These are phyloP conservation scores for Atta cephalotes DNA, from an alignment of 1,140 invertebrate species.

Conservation along the genomic window DNA sequence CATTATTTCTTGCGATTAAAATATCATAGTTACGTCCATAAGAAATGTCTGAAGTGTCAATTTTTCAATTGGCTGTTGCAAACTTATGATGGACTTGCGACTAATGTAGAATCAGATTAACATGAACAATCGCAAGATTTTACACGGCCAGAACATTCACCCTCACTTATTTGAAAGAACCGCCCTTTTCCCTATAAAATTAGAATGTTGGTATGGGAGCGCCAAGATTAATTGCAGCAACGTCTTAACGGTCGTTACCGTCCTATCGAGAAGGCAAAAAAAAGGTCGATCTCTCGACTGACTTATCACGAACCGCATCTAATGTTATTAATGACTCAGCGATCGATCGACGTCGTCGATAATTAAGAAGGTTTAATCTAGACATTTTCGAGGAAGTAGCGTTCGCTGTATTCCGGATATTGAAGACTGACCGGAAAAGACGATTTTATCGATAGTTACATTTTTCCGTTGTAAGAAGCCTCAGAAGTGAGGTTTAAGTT, in stretches of 20 bases:
- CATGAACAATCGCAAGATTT: slow-evolving; percentile 19
- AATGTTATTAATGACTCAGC: slow-evolving; percentile 58
- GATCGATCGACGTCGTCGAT: slow-evolving; percentile 62
- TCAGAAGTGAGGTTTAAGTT: not conserved
- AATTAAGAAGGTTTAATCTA: slow-evolving; percentile 62
- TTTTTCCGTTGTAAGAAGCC: slow-evolving; percentile 7
- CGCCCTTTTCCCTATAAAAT: slow-evolving; percentile 39
- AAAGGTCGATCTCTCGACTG: slow-evolving; percentile 51
- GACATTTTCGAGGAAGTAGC: slow-evolving; percentile 60
- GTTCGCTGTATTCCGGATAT: slow-evolving; percentile 63
- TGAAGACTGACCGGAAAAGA: slow-evolving; percentile 47
- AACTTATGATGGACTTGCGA: too few species aligned
- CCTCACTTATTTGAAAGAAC: not conserved
- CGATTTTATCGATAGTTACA: slow-evolving; percentile 28
- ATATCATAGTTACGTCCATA: too few species aligned
- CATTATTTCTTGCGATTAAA: too few species aligned
- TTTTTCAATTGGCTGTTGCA: too few species aligned
- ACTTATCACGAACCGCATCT: slow-evolving; percentile 60
- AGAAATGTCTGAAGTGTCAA: too few species aligned
- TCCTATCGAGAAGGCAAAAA: slow-evolving; percentile 41
- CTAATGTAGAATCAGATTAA: too few species aligned
- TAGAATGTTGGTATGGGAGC: slow-evolving; percentile 50
- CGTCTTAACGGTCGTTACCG: slow-evolving; percentile 62
- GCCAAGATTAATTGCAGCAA: slow-evolving; percentile 59
- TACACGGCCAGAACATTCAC: slow-evolving; percentile 10